Conservation (phyloP, 2,797 vertebrate species). For the Babyrousa celebensis region DNA sequence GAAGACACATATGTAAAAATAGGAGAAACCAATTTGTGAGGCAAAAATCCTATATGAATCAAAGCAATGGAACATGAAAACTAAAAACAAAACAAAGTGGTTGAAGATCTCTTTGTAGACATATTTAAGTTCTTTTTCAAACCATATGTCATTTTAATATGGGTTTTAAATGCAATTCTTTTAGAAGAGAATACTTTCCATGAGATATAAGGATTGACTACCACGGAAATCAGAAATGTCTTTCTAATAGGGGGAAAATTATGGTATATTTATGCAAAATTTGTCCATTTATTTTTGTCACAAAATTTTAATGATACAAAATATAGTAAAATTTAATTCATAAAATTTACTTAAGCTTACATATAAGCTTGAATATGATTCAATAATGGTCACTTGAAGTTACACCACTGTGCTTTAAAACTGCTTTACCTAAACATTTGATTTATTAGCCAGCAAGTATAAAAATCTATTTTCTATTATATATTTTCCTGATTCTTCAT, state of each 20-base stretch:
- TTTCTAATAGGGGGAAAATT: not conserved
- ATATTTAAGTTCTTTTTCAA: not conserved
- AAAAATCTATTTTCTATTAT: not conserved
- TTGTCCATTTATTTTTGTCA: not conserved
- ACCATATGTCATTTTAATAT: not conserved
- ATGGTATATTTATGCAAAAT: not conserved
- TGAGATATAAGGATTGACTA: not conserved
- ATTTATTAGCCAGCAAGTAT: not conserved
- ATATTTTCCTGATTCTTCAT: not conserved
- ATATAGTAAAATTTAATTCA: not conserved
- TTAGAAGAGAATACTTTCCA: not conserved
- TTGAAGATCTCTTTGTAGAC: not conserved
- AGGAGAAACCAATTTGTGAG: not conserved
- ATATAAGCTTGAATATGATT: not conserved
- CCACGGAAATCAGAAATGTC: not conserved
- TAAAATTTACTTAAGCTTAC: not conserved
- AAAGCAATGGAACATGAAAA: not conserved
- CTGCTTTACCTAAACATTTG: not conserved
- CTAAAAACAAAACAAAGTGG: not conserved
- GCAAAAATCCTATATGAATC: not conserved
- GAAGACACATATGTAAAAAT: not conserved
- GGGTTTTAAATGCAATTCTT: not conserved
- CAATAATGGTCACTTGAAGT: not conserved
- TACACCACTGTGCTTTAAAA: not conserved
- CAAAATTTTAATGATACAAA: not conserved